Evolutionary conservation across 2,888 invertebrate species (phyloP), one percentile per base, ranked within the genome.

Genomic region (Cosmopolites sordidus): DNA sequence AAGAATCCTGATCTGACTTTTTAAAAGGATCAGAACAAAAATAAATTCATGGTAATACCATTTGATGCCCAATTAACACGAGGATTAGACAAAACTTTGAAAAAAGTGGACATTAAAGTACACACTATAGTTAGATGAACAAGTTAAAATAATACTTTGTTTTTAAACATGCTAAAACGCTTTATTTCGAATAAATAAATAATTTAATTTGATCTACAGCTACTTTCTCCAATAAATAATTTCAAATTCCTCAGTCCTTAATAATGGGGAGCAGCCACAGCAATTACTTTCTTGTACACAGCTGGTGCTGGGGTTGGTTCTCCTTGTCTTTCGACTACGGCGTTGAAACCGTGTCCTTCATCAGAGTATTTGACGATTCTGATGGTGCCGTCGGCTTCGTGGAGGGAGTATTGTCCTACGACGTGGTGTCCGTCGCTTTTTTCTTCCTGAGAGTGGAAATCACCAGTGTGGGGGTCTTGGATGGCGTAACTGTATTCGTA

Each of bases 331-430:
- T 68, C 64, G 1, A 71, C 71, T 8, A 67, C 63, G 48, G 70
- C 70, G 54, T 69, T 69, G 64, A 71, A 80, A 75, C 81, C 80
- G 59, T 76, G 75, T 55, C 79, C 78, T 2, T 46, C 46, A 18
- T 46, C 80, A 54, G 78, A 71, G 66, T 81, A 81, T 60, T 76
- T 73, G 47, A 81, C 81, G 63, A 73, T 78, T 62, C 81, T 74
- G 56, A 78, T 64, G 33, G 80, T 78, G 58, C 80, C 79, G 61
- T 80, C 80, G 39, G 79, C 75, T 64, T 80, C 79, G 29, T 79
- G 73, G 53, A 79, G 73, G 61, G 79, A 78, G 70, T 80, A 80
- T 59, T 76, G 76, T 4, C 80, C 80, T 38, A 73, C 74, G 11
- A 80, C 80, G 55, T 71, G 68, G 60, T 79, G 78, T 0, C 80